Conservation (phyloP, 2,888 invertebrate species). For the Mactromeris polynyma region DNA sequence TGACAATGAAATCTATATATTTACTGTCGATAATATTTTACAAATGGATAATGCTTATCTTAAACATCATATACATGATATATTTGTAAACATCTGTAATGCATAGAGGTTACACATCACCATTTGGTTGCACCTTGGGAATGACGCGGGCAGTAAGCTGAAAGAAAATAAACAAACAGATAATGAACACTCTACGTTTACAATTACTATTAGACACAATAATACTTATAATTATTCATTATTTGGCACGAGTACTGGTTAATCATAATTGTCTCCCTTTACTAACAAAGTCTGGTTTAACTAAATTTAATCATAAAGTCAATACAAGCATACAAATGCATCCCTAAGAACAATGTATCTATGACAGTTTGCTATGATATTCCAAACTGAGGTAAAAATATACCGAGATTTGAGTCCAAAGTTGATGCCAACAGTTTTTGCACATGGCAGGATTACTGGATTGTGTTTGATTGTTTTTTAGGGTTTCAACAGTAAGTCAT, state of each 20-base stretch:
- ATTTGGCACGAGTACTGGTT: too few relatives aligned
- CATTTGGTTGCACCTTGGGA: conserved; percentile 62
- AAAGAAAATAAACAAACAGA: conserved; percentile 24
- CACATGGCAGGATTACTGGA: too few relatives aligned
- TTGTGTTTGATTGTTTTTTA: too few relatives aligned
- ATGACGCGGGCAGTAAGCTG: conserved; percentile 77
- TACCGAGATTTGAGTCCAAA: too few relatives aligned
- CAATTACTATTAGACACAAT: too few relatives aligned
- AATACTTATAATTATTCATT: too few relatives aligned
- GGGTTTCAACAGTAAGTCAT: too few relatives aligned
- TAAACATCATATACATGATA: background rate
- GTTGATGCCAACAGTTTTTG: too few relatives aligned
- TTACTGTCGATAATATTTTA: background rate
- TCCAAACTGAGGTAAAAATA: too few relatives aligned
- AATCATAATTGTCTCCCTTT: background rate
- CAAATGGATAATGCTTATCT: background rate
- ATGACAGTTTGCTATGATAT: too few relatives aligned
- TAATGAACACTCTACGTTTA: background rate
- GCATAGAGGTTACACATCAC: conserved; percentile 42
- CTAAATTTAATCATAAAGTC: background rate
- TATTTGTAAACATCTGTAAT: background rate
- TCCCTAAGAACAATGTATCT: too few relatives aligned
- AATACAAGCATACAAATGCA: too few relatives aligned
- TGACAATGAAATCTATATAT: background rate
- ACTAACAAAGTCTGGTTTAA: background rate